phyloP scores from a whole-genome alignment of 2,888 invertebrate genomes.

The Acanthosepion esculentum region DNA sequence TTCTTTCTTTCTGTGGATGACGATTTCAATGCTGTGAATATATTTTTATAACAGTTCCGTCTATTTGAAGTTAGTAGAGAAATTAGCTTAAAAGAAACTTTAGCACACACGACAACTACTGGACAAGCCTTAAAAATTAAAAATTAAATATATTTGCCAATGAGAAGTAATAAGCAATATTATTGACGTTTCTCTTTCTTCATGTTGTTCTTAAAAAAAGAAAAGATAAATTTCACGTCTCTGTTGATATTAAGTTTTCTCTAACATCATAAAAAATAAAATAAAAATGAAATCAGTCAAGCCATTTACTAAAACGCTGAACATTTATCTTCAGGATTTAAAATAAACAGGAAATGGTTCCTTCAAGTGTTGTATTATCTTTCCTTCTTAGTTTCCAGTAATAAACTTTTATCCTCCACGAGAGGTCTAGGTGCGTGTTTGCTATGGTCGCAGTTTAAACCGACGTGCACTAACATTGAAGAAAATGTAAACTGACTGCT shows the following conservation, averaged over 20 bases:
- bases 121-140: neutral
- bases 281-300: no score
- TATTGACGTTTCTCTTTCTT: neutral
- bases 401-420: neutral
- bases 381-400: neutral
- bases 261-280: no score
- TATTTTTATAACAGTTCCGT: neutral
- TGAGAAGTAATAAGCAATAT: neutral
- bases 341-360: neutral
- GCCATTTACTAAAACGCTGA: no score
- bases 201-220: neutral
- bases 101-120: neutral
- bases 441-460: neutral
- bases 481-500: neutral
- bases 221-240: neutral
- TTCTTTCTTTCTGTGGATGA: neutral
- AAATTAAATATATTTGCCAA: neutral
- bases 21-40: neutral
- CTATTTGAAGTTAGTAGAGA: neutral
- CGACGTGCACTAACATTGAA: neutral
- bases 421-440: neutral
- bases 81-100: no score
- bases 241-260: neutral
- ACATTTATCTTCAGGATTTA: no score
- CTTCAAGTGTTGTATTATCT: neutral